phyloP scores from a whole-genome alignment of 2,113 vertebrate species.

The Bambusicola thoracicus region DNA sequence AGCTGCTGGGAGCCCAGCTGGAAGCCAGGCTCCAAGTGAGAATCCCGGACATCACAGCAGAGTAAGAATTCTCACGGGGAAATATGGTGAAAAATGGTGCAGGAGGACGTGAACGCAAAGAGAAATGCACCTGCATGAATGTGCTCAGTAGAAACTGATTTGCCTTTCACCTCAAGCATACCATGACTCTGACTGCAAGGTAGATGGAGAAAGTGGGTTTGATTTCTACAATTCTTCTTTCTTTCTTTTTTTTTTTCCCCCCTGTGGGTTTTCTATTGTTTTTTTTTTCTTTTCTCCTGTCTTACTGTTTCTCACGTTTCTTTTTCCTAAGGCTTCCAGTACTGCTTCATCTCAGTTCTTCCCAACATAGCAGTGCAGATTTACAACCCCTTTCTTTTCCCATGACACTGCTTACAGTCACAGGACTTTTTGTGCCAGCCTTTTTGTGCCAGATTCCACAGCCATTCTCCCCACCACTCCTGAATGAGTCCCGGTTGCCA shows the following conservation, averaged over 20 bases:
- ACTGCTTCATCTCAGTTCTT: background rate
- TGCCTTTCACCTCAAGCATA: background rate
- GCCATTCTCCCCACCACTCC: background rate
- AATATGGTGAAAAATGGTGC: background rate
- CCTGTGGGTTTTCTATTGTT: background rate
- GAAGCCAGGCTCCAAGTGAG: background rate
- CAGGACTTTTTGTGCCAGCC: background rate
- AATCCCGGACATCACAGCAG: background rate
- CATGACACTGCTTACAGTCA: background rate
- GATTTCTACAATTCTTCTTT: background rate
- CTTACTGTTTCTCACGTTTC: background rate
- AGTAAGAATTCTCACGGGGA: background rate
- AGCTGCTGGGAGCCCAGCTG: background rate
- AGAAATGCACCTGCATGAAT: background rate
- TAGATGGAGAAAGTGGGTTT: background rate
- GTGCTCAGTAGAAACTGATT: background rate
- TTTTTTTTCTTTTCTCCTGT: background rate
- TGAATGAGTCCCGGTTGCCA: background rate
- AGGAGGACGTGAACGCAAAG: background rate
- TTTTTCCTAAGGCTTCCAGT: constrained; percentile 11
- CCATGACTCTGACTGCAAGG: background rate
- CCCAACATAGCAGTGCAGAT: background rate
- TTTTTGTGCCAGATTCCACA: background rate
- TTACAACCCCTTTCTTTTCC: constrained; percentile 11
- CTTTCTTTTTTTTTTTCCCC: rapidly evolving